Base-by-base conservation (phyloP, 2,113 vertebrate genomes). In the Saguinus midas region DNA sequence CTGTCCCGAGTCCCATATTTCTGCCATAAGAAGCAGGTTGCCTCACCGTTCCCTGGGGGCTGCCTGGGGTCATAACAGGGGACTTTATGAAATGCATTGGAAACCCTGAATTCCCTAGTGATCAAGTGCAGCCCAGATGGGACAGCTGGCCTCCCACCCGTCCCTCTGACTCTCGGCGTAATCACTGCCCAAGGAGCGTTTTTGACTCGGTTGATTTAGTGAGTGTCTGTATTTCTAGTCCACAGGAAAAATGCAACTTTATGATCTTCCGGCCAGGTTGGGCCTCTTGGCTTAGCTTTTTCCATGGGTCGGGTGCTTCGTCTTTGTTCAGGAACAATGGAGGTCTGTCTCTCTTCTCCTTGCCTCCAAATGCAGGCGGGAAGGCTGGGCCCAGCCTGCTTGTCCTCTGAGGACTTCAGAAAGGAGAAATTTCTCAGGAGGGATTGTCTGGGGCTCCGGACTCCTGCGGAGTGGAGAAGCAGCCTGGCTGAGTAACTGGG, bases 121-220 rank as follows among this genome's bases (percentile, higher is more conserved):
- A 58, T 50, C 21, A 3, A 57, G 80, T 2, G 29, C 37, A 52
- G 64, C 37, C 57, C 35, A 64, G 7, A 13, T 64, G 86, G 27
- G 37, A 14, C 27, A 48, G 1, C 61, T 11, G 10, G 27, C 48
- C 64, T 91, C 92, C 88, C 81, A 66, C 25, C 78, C 35, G 13
- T 82, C 27, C 7, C 87, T 79, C 58, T 68, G 88, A 92, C 66
- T 37, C 35, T 35, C 35, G 6, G 68, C 58, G 89, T 95, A 89
- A 89, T 96, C 95, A 94, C 79, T 84, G 82, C 66, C 70, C 86
- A 82, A 73, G 61, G 93, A 95, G 83, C 87, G 87, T 43, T 90
- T 97, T 96, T 88, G 88, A 52, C 86, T 95, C 8, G 0, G 58
- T 91, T 80, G 27, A 55, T 70, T 88, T 96, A 83, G 85, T 16